A percentile compares a stretch with the other conserved stretches of the same genome.
Evolutionary conservation across 2,113 vertebrate species (phyloP).

Genomic region (Rhinoptilus africanus): DNA sequence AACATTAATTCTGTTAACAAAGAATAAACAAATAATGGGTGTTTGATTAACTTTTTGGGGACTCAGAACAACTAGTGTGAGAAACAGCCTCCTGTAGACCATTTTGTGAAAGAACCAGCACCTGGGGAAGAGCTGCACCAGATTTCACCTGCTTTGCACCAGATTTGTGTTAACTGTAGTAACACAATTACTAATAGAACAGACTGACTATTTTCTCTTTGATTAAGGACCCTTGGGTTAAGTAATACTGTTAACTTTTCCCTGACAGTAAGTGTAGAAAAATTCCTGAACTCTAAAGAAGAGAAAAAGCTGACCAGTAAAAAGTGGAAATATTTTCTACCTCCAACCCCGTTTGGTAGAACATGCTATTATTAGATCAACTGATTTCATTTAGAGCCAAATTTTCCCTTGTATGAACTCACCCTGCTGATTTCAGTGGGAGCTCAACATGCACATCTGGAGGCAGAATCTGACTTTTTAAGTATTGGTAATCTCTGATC

Average conservation of each 20-base stretch:
- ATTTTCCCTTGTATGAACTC: not conserved
- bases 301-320: not conserved
- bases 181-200: not conserved
- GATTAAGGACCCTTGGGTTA: not conserved
- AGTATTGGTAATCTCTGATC: conserved; percentile 46
- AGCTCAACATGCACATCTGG: not conserved
- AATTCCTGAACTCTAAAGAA: not conserved
- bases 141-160: not conserved
- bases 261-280: not conserved
- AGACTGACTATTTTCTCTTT: not conserved
- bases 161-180: not conserved
- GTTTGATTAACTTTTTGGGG: not conserved
- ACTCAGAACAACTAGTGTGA: not conserved
- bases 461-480: conserved; percentile 45
- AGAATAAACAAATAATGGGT: not conserved
- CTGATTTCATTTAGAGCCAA: not conserved
- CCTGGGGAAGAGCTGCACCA: not conserved
- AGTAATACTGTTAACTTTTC: not conserved
- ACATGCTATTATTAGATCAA: conserved; percentile 26
- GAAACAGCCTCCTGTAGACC: not conserved
- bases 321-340: not conserved
- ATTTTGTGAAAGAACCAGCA: not conserved
- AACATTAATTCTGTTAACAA: not conserved
- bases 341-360: not conserved
- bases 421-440: conserved; percentile 26